Base-by-base conservation (phyloP, 2,888 invertebrate species). In the Leptinotarsa haldemani region DNA sequence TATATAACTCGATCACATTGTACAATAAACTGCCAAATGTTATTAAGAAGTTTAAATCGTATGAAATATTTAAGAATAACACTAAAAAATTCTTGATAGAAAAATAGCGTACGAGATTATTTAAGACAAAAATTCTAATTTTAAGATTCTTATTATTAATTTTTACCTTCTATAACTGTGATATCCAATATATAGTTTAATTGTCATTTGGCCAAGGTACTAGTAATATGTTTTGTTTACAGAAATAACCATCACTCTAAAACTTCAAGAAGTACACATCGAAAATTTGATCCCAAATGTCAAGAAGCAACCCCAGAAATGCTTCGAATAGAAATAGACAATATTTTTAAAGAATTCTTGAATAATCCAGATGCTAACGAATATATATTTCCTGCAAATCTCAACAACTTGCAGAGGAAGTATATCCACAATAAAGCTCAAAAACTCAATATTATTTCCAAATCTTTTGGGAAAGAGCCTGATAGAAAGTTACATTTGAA, bases 351-450 rank as follows among this genome's bases (percentile, higher is more conserved):
- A 56, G 80, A 82, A 3, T 86, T 86, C 71, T 63, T 85, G 52
- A 78, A 79, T 22, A 79, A 85, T 78, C 80, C 82, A 15, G 80
- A 81, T 40, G 56, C 75, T 50, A 79, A 71, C 15, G 83, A 84
- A 74, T 82, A 82, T 70, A 81, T 83, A 50, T 86, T 86, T 90
- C 94, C 95, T 4, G 91, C 93, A 3, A 94, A 93, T 61, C 88
- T 95, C 74, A 93, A 93, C 15, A 92, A 94, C 13, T 91, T 92
- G 78, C 94, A 96, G 86, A 90, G 96, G 79, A 94, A 94, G 15
- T 95, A 94, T 84, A 91, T 96, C 75, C 96, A 96, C 85, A 89
- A 92, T 78, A 89, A 93, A 46, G 93, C 93, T 15, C 89, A 89
- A 65, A 89, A 90, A 77, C 87, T 93, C 78, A 94, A 94, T 7